Evolutionary conservation across 2,888 invertebrate species (phyloP).

Genomic region (Melanargia galathea): DNA sequence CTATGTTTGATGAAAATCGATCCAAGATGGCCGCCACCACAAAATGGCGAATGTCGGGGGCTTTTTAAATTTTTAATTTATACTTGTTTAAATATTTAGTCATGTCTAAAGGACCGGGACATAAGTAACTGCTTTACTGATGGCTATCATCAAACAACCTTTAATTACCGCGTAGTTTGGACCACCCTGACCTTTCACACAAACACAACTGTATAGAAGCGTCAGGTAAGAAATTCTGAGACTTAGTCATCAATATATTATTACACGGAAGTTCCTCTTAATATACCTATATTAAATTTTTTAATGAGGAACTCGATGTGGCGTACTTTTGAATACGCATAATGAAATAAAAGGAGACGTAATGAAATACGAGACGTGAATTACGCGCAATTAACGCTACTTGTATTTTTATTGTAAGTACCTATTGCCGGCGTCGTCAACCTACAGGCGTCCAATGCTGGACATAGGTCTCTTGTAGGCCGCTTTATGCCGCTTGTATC

Average conservation of each 20-base stretch:
- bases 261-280: conserved; percentile 31
- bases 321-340: conserved; percentile 10
- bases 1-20: too few relatives aligned
- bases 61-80: too few relatives aligned
- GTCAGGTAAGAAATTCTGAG: conserved; percentile 49
- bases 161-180: conserved; percentile 80
- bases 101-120: background rate
- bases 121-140: conserved; percentile 76
- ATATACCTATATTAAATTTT: conserved; percentile 20
- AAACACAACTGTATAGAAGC: conserved; percentile 61
- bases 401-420: background rate
- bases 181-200: conserved; percentile 79
- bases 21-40: too few relatives aligned
- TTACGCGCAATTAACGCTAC: background rate
- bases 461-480: too few relatives aligned
- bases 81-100: background rate
- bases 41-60: too few relatives aligned
- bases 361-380: conserved; percentile 3
- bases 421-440: too few relatives aligned
- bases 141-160: conserved; percentile 81
- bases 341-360: conserved; percentile 16
- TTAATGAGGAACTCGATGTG: conserved; percentile 25
- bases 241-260: conserved; percentile 45
- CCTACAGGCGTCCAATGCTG: too few relatives aligned
- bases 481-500: too few relatives aligned